Conservation (phyloP, 2,888 invertebrate genomes). For the Dynastes grantii region DNA sequence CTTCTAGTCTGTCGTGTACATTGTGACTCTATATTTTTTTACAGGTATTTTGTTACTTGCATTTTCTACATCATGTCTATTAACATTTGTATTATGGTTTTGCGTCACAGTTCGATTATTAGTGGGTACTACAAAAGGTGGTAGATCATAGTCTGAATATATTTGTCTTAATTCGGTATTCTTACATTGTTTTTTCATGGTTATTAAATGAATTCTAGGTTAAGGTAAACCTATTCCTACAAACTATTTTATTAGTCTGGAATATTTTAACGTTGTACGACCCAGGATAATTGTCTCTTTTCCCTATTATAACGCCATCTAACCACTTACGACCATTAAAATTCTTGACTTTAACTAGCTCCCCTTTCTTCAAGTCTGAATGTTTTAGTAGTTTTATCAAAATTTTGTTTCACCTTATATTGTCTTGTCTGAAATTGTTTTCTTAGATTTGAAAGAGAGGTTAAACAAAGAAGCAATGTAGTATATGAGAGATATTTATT, state of each 20-base stretch:
- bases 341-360: not conserved
- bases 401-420: slow-evolving; percentile 19
- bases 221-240: not conserved
- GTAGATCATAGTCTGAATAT: not conserved
- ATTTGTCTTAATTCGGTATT: not conserved
- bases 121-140: not conserved
- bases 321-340: slow-evolving; percentile 6
- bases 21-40: not conserved
- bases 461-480: not conserved
- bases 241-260: not conserved
- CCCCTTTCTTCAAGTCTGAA: slow-evolving; percentile 1
- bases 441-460: slow-evolving; percentile 5
- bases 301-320: not conserved
- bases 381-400: slow-evolving; percentile 10
- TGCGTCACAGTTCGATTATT: not conserved
- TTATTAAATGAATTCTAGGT: not conserved
- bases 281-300: not conserved
- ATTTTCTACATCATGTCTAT: not conserved
- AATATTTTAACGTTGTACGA: slow-evolving; percentile 4
- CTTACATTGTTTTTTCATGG: not conserved
- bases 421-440: not conserved
- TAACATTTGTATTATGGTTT: not conserved
- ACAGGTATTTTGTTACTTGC: no score
- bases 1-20: not conserved
- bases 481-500: no score